Percentiles rank a stretch among this genome's conserved stretches.
Conservation (phyloP, 2,113 vertebrate species). For the Marmota flaviventris region DNA sequence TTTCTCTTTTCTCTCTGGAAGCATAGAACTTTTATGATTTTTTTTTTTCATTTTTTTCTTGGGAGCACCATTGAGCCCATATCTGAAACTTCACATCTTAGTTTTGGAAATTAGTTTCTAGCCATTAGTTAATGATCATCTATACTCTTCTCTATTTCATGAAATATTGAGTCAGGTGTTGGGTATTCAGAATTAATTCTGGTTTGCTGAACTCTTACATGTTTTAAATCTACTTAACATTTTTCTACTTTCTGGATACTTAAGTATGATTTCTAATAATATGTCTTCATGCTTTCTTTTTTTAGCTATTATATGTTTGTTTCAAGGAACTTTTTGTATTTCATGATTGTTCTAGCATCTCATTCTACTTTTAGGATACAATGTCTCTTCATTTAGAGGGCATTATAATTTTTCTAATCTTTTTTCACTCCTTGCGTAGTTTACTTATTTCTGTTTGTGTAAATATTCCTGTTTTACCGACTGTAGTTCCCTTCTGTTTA, state of each 20-base stretch:
- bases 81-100: neutral
- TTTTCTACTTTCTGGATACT: neutral
- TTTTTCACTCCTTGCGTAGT: neutral
- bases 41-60: neutral
- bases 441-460: neutral
- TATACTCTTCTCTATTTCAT: neutral
- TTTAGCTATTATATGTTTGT: neutral
- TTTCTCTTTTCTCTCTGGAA: neutral
- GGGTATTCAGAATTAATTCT: neutral
- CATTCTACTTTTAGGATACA: neutral
- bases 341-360: neutral
- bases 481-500: neutral
- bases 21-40: neutral
- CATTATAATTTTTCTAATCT: too few species aligned
- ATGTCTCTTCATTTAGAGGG: neutral
- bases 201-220: neutral
- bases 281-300: neutral
- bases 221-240: neutral
- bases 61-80: neutral
- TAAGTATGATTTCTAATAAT: neutral
- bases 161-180: neutral
- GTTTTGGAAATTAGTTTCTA: neutral
- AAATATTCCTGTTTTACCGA: neutral
- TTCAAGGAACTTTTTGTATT: neutral
- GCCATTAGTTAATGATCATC: neutral